Evolutionary conservation across 2,797 vertebrate species (phyloP), one percentile per base, ranked within the genome.

Genomic region (Thunnus albacares): DNA sequence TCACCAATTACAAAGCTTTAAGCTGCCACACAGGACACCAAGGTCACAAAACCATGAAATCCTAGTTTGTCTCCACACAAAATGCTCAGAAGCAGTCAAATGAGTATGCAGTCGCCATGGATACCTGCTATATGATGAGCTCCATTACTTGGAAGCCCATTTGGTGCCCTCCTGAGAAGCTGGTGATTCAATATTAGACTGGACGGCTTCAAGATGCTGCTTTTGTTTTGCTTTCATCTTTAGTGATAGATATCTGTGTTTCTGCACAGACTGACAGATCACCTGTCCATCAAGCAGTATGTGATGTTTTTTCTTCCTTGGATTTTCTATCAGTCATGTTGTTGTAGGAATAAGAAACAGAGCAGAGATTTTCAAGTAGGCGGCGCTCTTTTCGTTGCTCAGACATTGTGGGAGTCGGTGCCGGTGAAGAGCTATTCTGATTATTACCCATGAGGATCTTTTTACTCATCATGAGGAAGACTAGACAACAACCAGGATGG

Each of bases 81-180:
- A 28, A 57, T 4, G 38, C 53, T 56, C 14, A 14, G 33, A 38
- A 45, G 59, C 68, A 1, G 33, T 47, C 15, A 61, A 51, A 30
- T 47, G 28, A 67, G 30, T n/a, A 71, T 64, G 65, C 38, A 5
- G 77, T 90, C 61, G 5, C 84, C 81, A 41, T 90, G 77, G 84
- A 71, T 49, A 85, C 77, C 55, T 41, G 13, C 64, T 57, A 26
- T 47, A 82, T 69, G 9, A 60, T 61, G 68, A 76, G 74, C 61
- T 74, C 17, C 30, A 49, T 79, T 59, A 65, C 52, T 35, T 45
- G 56, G 81, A 41, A 60, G 60, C 62, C 75, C 28, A 12, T 71
- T 9, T 20, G 67, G 8, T 35, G 38, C 9, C 61, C 51, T 68
- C 68, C 61, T 24, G 70, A 75, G 38, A 53, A 81, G 53, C 43